Conservation (phyloP, 2,888 invertebrate species). For the Spodoptera exigua region DNA sequence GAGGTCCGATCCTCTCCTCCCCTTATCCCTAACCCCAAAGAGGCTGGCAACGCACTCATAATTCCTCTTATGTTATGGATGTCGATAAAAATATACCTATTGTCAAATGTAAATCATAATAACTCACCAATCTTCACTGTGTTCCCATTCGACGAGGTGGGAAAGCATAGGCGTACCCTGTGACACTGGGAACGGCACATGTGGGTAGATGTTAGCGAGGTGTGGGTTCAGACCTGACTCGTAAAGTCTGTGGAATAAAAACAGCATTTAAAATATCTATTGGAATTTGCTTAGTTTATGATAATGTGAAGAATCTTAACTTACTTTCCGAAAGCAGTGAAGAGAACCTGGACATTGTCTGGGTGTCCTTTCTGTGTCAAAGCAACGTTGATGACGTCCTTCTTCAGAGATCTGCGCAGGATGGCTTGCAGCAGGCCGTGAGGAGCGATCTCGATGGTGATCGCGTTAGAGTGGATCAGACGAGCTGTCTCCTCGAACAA, state of each 20-base stretch:
- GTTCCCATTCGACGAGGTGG: slow-evolving; percentile 96
- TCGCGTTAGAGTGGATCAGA: slow-evolving; percentile 94
- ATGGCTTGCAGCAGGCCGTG: slow-evolving; percentile 97
- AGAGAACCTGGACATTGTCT: slow-evolving; percentile 90
- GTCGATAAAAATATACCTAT: too few species aligned
- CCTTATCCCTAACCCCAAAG: too few species aligned
- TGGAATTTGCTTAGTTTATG: background rate
- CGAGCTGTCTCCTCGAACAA: slow-evolving; percentile 95
- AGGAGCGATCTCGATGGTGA: slow-evolving; percentile 96
- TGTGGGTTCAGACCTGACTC: slow-evolving; percentile 93
- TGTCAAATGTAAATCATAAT: too few species aligned
- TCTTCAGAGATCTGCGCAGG: slow-evolving; percentile 92
- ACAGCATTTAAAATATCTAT: background rate
- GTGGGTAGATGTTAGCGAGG: slow-evolving; percentile 93
- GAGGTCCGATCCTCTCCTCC: too few species aligned
- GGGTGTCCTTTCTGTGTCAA: slow-evolving; percentile 92
- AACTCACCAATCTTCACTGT: slow-evolving; percentile 92
- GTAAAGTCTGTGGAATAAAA: slow-evolving; percentile 90
- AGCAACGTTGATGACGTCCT: slow-evolving; percentile 92
- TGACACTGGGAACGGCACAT: slow-evolving; percentile 94
- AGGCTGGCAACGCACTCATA: too few species aligned
- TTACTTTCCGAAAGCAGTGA: slow-evolving; percentile 91
- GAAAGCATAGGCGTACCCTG: slow-evolving; percentile 95
- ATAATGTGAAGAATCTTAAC: slow-evolving; percentile 59
- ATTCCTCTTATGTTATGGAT: too few species aligned